A percentile compares a stretch with the other conserved stretches of the same genome.
Evolutionary conservation across 2,113 vertebrate genomes (phyloP).

Genomic region (Oceanites oceanicus): DNA sequence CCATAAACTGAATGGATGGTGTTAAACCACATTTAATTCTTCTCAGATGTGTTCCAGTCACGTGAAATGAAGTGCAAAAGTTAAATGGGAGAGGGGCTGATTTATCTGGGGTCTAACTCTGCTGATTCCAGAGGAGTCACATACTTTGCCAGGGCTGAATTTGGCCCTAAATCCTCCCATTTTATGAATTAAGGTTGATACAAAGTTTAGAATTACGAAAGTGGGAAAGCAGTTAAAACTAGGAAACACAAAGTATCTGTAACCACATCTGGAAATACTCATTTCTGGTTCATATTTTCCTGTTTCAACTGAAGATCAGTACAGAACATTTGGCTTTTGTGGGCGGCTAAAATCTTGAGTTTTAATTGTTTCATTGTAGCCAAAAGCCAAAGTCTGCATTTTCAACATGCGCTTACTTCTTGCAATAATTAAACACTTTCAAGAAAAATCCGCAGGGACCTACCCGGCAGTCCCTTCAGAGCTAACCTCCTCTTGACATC

Average conservation of each 20-base stretch:
- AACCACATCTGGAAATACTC: constrained; percentile 63
- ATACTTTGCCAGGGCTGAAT: not conserved
- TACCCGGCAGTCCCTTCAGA: not conserved
- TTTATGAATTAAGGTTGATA: constrained; percentile 41
- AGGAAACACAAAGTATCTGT: constrained; percentile 4
- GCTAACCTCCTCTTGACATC: constrained; percentile 23
- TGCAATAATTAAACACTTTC: constrained; percentile 36
- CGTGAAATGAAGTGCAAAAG: not conserved
- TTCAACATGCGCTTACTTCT: not conserved
- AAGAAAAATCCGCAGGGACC: not conserved
- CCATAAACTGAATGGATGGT: not conserved
- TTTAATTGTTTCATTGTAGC: constrained; percentile 18
- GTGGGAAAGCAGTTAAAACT: constrained; percentile 1
- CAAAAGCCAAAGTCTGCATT: not conserved
- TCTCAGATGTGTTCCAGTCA: not conserved
- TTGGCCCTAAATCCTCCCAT: not conserved
- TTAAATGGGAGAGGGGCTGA: not conserved
- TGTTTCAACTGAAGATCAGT: not conserved
- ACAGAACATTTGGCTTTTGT: constrained; percentile 49
- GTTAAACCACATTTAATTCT: not conserved
- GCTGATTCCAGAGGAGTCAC: not conserved
- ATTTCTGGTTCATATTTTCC: constrained; percentile 57
- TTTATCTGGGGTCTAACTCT: not conserved
- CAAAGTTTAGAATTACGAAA: constrained; percentile 16
- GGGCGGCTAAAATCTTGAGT: constrained; percentile 10